A percentile compares a stretch with the other conserved stretches of the same genome.
These are phyloP conservation scores for Babyrousa celebensis DNA, from an alignment of 2,797 vertebrate genomes.

Conservation along the genomic window DNA sequence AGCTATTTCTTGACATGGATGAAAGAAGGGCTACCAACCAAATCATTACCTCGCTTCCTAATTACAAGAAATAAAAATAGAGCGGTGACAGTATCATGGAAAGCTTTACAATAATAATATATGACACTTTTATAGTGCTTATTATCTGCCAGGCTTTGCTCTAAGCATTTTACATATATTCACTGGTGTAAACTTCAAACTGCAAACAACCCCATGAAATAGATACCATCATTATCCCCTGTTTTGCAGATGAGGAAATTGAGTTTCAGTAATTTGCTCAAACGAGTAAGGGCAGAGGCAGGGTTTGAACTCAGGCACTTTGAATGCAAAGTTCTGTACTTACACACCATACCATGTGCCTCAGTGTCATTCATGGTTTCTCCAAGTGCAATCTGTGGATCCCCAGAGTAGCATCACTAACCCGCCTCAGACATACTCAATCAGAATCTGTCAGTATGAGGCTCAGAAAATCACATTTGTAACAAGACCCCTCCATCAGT, in stretches of 20 bases:
- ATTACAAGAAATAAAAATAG: constrained; percentile 37
- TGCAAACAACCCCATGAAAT: neutral
- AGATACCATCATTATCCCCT: neutral
- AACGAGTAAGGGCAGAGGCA: neutral
- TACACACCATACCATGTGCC: neutral
- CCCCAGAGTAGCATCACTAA: neutral
- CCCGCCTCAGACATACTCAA: neutral
- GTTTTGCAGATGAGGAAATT: neutral
- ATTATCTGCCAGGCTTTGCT: neutral
- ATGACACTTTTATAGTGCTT: neutral
- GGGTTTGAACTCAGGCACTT: neutral
- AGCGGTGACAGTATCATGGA: neutral
- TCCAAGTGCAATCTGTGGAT: neutral
- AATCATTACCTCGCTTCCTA: neutral
- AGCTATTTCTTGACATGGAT: neutral
- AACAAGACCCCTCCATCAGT: neutral
- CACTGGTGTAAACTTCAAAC: neutral
- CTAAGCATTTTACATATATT: neutral
- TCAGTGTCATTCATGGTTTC: neutral
- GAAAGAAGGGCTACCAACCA: neutral
- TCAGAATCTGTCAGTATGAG: neutral
- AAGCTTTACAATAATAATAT: neutral
- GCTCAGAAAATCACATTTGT: neutral
- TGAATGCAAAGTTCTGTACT: neutral
- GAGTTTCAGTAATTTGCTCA: neutral